Evolutionary conservation across 1,140 invertebrate genomes (phyloP), one percentile per base, ranked within the genome.

Genomic region (Adoxophyes honmai): DNA sequence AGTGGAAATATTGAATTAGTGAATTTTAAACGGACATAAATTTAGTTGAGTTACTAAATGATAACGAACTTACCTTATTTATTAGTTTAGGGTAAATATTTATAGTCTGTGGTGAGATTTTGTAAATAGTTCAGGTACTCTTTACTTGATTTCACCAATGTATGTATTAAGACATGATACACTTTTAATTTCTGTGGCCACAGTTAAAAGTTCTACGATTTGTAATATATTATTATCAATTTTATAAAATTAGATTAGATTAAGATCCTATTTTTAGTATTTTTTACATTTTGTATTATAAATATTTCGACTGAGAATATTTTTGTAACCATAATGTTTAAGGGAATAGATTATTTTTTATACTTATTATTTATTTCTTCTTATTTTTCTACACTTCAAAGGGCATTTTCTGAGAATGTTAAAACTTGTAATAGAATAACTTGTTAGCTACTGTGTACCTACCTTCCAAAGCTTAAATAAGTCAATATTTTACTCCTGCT

Each of bases 101-200:
- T 59, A 33, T 58, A 51, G 55, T 39, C 59, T 18, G 48, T 21
- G 68, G 73, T 84, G 77, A 79, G 80, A 76, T 77, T 71, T 74
- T 81, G 81, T 84, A 84, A 84, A 84, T 76, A 68, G 73, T 61
- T 52, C 16, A 56, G 15, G 57, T 48, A 54, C 79, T 85, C 76
- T 78, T 85, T 85, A 81, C 74, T 81, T 62, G 73, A 64, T 82
- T 79, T 78, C 81, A 81, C 76, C 76, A 60, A 62, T 64, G 58
- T 55, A 59, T 70, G 60, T 55, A 57, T 54, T 60, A 64, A 67
- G 44, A 44, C 48, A 38, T 15, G 59, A 60, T 52, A 60, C 51
- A 63, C 42, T 62, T 68, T 68, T 75, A 70, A 70, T 70, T 64
- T 74, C 69, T 70, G 75, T 75, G 70, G 69, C 68, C 72, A 75